These are phyloP conservation scores for Microcebus jonahi DNA, from an alignment of 2,113 vertebrate genomes.

Conservation along the genomic window DNA sequence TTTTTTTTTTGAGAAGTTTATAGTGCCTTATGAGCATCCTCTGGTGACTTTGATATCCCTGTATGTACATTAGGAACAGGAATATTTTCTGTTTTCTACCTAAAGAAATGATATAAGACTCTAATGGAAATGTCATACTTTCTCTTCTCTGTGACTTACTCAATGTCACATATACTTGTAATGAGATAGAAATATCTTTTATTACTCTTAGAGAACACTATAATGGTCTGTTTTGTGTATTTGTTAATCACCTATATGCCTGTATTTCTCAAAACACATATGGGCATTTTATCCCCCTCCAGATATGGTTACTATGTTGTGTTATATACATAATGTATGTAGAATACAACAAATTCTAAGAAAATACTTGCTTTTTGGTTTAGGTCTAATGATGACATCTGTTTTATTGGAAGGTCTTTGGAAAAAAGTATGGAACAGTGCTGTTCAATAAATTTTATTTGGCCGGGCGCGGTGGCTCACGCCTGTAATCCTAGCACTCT, in stretches of 20 bases:
- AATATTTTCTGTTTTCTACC: slow-evolving; percentile 47
- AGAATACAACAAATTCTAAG: background rate
- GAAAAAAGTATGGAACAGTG: background rate
- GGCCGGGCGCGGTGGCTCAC: no score
- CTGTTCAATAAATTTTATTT: background rate
- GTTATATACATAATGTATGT: background rate
- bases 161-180: background rate
- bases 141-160: background rate
- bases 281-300: background rate
- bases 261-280: background rate
- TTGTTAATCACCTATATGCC: background rate
- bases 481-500: no score
- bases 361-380: background rate
- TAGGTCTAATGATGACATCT: background rate
- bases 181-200: slow-evolving; percentile 22
- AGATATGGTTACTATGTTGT: background rate
- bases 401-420: slow-evolving; percentile 12
- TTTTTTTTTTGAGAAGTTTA: background rate
- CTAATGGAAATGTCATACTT: slow-evolving; percentile 9
- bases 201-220: background rate
- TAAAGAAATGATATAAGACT: background rate
- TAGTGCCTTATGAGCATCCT: background rate
- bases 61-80: background rate
- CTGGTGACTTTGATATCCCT: background rate
- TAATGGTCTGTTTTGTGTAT: background rate